These are phyloP conservation scores for Valencia hispanica DNA, from an alignment of 2,797 vertebrate species.

Conservation along the genomic window DNA sequence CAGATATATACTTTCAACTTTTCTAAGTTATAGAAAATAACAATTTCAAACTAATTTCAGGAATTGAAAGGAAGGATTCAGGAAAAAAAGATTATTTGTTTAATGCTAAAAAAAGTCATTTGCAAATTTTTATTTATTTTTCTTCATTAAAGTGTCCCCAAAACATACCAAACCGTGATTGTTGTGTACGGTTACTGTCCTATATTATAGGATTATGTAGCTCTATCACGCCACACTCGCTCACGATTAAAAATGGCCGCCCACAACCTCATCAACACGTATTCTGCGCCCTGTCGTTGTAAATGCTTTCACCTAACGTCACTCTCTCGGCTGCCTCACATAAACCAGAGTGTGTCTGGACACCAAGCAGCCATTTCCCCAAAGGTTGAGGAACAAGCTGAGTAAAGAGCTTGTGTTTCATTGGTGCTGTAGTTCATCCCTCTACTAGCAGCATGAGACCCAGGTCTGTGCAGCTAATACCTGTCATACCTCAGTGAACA, in stretches of 20 bases:
- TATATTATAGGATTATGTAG: neutral
- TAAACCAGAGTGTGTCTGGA: slow-evolving; percentile 14
- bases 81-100: too few relatives aligned
- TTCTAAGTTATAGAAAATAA: too few relatives aligned
- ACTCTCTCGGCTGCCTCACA: slow-evolving; percentile 7
- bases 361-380: neutral
- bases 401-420: slow-evolving; percentile 21
- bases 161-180: too few relatives aligned
- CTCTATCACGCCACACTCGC: too few relatives aligned
- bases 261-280: neutral
- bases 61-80: too few relatives aligned
- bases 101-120: too few relatives aligned
- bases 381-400: slow-evolving; percentile 54
- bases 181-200: too few relatives aligned
- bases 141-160: too few relatives aligned
- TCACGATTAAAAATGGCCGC: neutral
- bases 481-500: slow-evolving; percentile 34
- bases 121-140: too few relatives aligned
- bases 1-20: too few relatives aligned
- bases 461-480: slow-evolving; percentile 28
- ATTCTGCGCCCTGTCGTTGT: slow-evolving; percentile 19
- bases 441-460: slow-evolving; percentile 36
- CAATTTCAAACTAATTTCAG: too few relatives aligned
- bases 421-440: neutral
- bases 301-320: slow-evolving; percentile 38